Evolutionary conservation across 2,888 invertebrate species (phyloP).

Genomic region (Eremobia ochroleuca): DNA sequence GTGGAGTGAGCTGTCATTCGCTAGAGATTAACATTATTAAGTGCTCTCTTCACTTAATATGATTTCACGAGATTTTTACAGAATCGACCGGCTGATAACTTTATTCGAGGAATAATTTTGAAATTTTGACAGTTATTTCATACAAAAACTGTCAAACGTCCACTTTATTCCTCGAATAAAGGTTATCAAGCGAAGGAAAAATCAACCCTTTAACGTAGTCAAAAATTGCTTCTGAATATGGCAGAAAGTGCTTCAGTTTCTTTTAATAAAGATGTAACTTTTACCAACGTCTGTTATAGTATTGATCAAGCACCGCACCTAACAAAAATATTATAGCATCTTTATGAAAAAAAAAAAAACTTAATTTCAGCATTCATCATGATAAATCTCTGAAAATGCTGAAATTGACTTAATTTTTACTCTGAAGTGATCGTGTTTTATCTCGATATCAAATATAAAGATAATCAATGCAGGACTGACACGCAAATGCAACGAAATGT

Average conservation of each 20-base stretch:
- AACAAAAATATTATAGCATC: not conserved
- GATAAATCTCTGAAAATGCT: conserved; percentile 3
- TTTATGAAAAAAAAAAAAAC: not conserved
- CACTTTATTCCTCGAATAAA: too few relatives aligned
- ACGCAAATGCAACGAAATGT: not conserved
- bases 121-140: too few relatives aligned
- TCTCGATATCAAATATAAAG: not conserved
- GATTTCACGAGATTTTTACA: too few relatives aligned
- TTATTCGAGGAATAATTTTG: too few relatives aligned
- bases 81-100: too few relatives aligned
- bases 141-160: too few relatives aligned
- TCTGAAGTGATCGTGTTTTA: not conserved
- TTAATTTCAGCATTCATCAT: not conserved
- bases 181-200: too few relatives aligned
- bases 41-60: too few relatives aligned
- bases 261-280: not conserved
- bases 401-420: not conserved
- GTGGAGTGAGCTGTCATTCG: too few relatives aligned
- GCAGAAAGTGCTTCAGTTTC: not conserved
- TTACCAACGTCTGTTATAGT: not conserved
- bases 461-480: not conserved
- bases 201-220: too few relatives aligned
- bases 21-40: too few relatives aligned
- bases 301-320: not conserved
- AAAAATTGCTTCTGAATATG: not conserved